Conservation (phyloP, 2,113 vertebrate species). For the Chaetops frenatus region DNA sequence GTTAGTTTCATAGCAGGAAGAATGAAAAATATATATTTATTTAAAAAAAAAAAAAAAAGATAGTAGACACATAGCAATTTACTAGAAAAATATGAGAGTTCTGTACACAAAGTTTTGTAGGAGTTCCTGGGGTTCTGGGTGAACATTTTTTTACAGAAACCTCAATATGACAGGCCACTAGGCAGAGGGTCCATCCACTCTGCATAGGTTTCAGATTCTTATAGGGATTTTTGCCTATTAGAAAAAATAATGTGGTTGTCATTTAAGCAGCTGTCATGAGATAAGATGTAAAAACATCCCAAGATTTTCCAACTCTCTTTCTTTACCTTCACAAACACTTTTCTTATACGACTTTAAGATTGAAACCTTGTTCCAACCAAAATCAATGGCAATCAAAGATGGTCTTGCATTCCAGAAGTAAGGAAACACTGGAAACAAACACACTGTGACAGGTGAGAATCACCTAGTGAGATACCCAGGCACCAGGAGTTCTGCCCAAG, state of each 20-base stretch:
- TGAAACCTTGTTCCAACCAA: not conserved
- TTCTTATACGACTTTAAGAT: not conserved
- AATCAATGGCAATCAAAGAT: not conserved
- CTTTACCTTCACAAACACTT: not conserved
- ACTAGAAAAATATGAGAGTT: not conserved
- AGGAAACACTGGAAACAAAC: not conserved
- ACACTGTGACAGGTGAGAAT: not conserved
- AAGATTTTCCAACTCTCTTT: not conserved
- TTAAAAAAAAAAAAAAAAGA: not conserved
- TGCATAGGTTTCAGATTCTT: not conserved
- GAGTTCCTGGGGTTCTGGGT: not conserved
- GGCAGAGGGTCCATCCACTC: not conserved
- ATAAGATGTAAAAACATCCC: not conserved
- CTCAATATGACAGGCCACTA: not conserved
- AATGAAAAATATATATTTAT: not conserved
- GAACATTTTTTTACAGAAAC: not conserved
- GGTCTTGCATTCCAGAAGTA: not conserved
- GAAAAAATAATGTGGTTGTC: not conserved
- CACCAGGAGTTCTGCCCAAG: not conserved
- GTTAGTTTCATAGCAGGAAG: not conserved
- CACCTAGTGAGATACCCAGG: not conserved
- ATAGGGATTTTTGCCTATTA: not conserved
- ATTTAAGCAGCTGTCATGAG: not conserved
- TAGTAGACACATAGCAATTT: not conserved
- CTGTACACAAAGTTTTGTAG: rapidly evolving